phyloP scores from a whole-genome alignment of 2,888 invertebrate species.

The Ennomos erosarius region DNA sequence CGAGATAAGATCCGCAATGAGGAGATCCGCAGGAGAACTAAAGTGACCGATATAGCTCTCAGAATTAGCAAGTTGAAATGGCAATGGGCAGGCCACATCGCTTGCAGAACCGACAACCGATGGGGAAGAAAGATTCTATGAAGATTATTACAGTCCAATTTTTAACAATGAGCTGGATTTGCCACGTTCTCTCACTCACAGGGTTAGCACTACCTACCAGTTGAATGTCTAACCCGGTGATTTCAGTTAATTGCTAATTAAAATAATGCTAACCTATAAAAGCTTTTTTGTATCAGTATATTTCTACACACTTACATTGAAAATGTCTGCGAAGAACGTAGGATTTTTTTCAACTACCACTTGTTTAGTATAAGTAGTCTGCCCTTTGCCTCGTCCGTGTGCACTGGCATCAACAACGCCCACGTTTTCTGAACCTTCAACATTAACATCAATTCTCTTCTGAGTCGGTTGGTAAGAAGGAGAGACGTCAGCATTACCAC shows the following conservation, averaged over 20 bases:
- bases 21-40: no score
- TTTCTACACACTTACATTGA: slow-evolving; percentile 81
- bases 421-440: slow-evolving; percentile 48
- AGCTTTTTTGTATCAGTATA: neutral
- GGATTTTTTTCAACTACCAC: slow-evolving; percentile 65
- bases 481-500: slow-evolving; percentile 48
- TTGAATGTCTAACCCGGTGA: no score
- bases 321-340: slow-evolving; percentile 86
- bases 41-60: no score
- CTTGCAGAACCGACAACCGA: no score
- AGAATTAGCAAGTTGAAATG: no score
- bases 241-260: no score
- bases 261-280: no score
- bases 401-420: slow-evolving; percentile 34
- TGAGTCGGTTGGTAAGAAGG: slow-evolving; percentile 55
- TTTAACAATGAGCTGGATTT: neutral
- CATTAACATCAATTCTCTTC: slow-evolving; percentile 66
- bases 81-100: no score
- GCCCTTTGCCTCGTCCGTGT: slow-evolving; percentile 39
- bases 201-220: no score
- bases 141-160: no score
- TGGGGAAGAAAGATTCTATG: no score
- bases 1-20: no score
- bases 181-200: neutral
- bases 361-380: slow-evolving; percentile 60